These are phyloP conservation scores for Galerucella pusilla DNA, from an alignment of 2,888 invertebrate species.

Conservation along the genomic window DNA sequence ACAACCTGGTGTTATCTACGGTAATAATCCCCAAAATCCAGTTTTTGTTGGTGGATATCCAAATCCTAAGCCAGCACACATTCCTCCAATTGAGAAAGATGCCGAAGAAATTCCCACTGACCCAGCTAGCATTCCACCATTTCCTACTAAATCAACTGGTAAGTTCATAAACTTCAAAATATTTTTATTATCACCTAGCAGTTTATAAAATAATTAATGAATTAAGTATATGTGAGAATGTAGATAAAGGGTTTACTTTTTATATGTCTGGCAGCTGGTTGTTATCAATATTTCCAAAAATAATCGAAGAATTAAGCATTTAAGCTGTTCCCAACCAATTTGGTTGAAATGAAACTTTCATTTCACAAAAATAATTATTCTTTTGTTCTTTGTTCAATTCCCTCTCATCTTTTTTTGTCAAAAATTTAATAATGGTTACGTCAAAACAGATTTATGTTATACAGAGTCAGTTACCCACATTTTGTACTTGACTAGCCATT, in stretches of 20 bases:
- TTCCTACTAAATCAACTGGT: constrained; percentile 33
- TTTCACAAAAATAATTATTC: too few species aligned
- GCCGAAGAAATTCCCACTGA: constrained; percentile 62
- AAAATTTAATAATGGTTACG: neutral
- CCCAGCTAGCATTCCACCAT: constrained; percentile 56
- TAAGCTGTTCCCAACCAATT: too few species aligned
- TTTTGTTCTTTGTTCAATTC: too few species aligned
- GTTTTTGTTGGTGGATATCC: constrained; percentile 59
- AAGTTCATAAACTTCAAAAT: neutral
- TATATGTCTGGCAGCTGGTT: too few species aligned
- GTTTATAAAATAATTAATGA: neutral
- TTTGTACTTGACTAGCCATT: neutral
- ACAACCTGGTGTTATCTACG: constrained; percentile 51
- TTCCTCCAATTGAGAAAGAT: constrained; percentile 62
- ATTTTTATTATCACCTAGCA: neutral
- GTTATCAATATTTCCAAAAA: too few species aligned
- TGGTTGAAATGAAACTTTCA: too few species aligned
- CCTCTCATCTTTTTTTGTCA: neutral
- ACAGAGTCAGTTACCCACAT: neutral
- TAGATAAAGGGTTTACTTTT: too few species aligned
- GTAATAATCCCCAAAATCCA: constrained; percentile 51
- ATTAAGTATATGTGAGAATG: neutral
- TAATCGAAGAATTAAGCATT: too few species aligned
- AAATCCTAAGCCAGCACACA: constrained; percentile 58
- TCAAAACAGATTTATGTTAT: neutral